Conservation (phyloP, 2,888 invertebrate species). For the Lasioglossum marginatum region DNA sequence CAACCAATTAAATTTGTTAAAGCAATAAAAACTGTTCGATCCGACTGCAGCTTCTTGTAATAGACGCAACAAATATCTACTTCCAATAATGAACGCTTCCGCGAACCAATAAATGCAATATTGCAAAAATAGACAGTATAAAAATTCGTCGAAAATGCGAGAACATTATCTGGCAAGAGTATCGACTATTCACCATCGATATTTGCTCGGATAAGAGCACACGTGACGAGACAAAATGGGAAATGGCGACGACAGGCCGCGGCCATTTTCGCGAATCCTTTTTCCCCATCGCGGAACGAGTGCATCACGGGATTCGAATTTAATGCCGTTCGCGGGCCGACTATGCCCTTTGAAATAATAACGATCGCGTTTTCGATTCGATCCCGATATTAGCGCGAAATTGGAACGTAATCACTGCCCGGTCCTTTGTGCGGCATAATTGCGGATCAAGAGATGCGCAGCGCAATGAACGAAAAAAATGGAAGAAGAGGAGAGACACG, state of each 20-base stretch:
- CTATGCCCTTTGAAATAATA: conserved; percentile 55
- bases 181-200: neutral
- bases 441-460: conserved; percentile 16
- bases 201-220: neutral
- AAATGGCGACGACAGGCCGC: conserved; percentile 35
- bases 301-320: conserved; percentile 51
- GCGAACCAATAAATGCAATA: conserved; percentile 1
- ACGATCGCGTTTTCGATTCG: conserved; percentile 59
- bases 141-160: neutral
- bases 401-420: conserved; percentile 49
- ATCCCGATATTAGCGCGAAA: conserved; percentile 59
- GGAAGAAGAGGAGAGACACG: neutral
- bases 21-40: neutral
- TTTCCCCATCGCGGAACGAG: conserved; percentile 23
- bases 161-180: neutral
- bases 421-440: conserved; percentile 50
- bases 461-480: neutral
- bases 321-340: conserved; percentile 50
- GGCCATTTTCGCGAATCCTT: conserved; percentile 43
- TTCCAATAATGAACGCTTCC: neutral
- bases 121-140: neutral
- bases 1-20: neutral
- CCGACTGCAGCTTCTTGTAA: neutral
- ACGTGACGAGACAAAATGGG: conserved; percentile 17
- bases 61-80: neutral